phyloP scores from a whole-genome alignment of 2,888 invertebrate genomes.

The Petrolisthes manimaculis region DNA sequence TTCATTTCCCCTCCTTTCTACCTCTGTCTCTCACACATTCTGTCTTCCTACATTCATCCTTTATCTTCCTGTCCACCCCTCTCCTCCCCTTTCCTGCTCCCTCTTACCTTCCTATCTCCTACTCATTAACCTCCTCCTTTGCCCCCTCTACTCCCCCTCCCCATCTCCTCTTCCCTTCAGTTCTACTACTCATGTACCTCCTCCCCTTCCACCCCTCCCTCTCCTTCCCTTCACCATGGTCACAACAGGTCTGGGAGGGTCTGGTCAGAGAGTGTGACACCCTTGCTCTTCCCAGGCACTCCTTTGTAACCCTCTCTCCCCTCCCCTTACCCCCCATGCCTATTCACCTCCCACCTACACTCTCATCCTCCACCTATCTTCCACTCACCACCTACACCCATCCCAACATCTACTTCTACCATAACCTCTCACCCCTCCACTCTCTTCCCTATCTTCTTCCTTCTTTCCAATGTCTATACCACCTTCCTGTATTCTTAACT shows the following conservation, averaged over 20 bases:
- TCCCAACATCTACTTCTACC: background rate
- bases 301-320: background rate
- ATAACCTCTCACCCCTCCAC: background rate
- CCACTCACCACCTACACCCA: background rate
- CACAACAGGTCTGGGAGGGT: slow-evolving; percentile 48
- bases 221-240: background rate
- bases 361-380: background rate
- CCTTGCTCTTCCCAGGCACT: background rate
- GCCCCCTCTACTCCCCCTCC: background rate
- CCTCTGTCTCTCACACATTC: background rate
- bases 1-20: background rate
- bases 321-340: background rate
- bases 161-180: background rate
- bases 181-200: background rate
- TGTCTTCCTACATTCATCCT: background rate
- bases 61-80: background rate
- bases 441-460: background rate
- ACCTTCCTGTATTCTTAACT: too few species aligned
- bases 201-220: background rate
- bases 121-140: background rate
- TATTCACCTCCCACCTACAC: background rate
- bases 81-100: background rate
- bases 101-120: background rate
- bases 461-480: background rate
- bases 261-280: slow-evolving; percentile 28